Evolutionary conservation across 2,113 vertebrate genomes (phyloP).

Genomic region (Actinemys pallida): DNA sequence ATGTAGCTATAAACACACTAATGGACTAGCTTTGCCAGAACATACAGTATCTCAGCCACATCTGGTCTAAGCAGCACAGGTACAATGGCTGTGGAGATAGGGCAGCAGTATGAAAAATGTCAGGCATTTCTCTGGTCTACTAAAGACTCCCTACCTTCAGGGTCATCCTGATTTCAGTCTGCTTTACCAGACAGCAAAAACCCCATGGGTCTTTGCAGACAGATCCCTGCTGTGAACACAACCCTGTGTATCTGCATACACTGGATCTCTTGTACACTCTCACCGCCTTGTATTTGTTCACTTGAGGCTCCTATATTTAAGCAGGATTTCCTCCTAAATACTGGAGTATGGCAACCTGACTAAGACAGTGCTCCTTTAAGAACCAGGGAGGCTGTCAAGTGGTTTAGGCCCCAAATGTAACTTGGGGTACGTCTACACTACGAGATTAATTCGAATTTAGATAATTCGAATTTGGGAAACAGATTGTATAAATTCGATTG

Average conservation of each 20-base stretch:
- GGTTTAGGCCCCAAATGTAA: neutral
- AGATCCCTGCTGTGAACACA: fast-evolving
- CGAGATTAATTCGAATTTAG: too few relatives aligned
- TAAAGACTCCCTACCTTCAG: neutral
- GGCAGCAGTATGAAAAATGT: neutral
- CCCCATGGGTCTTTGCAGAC: neutral
- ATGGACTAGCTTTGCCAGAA: fast-evolving
- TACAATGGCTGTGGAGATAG: fast-evolving
- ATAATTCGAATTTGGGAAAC: too few relatives aligned
- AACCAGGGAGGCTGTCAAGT: fast-evolving
- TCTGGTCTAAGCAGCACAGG: fast-evolving
- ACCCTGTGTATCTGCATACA: fast-evolving
- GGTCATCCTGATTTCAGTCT: fast-evolving
- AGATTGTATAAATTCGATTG: too few relatives aligned
- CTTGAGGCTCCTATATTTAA: neutral
- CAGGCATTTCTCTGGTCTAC: fast-evolving
- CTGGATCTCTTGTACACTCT: fast-evolving
- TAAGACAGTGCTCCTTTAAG: too few relatives aligned
- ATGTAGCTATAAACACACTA: neutral
- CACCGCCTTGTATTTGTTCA: fast-evolving
- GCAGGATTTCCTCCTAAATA: neutral
- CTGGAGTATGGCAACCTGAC: neutral
- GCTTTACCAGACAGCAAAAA: fast-evolving
- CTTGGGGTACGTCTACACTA: too few relatives aligned
- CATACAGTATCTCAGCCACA: fast-evolving